Percentiles rank a stretch among this genome's conserved stretches.
Evolutionary conservation across 1,140 invertebrate genomes (phyloP).

Genomic region (Caenorhabditis latens): DNA sequence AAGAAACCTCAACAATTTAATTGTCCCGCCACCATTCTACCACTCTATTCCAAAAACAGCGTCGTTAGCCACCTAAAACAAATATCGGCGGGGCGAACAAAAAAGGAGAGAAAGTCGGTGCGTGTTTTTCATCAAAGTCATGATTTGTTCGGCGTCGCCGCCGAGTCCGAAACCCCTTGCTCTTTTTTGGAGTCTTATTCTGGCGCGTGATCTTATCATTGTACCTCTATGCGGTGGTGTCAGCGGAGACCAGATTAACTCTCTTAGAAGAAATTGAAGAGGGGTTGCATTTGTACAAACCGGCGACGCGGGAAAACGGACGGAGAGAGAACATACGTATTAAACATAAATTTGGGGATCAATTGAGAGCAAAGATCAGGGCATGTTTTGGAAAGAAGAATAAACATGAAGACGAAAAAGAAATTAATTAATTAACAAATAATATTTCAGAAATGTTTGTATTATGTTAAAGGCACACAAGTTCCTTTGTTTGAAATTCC

Average conservation of each 20-base stretch:
- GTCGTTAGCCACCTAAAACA: slow-evolving; percentile 35
- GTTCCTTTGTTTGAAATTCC: no score
- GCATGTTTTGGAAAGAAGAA: no score
- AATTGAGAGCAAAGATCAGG: no score
- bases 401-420: no score
- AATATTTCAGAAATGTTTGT: no score
- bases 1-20: slow-evolving; percentile 40
- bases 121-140: slow-evolving; percentile 52
- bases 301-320: neutral
- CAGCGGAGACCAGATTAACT: slow-evolving; percentile 28
- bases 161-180: neutral
- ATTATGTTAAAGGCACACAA: no score
- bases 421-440: no score
- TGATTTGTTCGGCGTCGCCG: slow-evolving; percentile 21
- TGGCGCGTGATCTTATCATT: slow-evolving; percentile 51
- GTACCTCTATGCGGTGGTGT: neutral
- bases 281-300: neutral
- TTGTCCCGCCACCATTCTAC: neutral
- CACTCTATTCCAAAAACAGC: neutral
- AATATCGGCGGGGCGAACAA: slow-evolving; percentile 8
- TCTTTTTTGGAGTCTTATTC: neutral
- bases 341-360: no score
- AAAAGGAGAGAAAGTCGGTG: neutral
- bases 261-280: neutral
- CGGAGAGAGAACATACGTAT: no score